Conservation (phyloP, 1,140 invertebrate genomes). For the Sarcophaga bullata region DNA sequence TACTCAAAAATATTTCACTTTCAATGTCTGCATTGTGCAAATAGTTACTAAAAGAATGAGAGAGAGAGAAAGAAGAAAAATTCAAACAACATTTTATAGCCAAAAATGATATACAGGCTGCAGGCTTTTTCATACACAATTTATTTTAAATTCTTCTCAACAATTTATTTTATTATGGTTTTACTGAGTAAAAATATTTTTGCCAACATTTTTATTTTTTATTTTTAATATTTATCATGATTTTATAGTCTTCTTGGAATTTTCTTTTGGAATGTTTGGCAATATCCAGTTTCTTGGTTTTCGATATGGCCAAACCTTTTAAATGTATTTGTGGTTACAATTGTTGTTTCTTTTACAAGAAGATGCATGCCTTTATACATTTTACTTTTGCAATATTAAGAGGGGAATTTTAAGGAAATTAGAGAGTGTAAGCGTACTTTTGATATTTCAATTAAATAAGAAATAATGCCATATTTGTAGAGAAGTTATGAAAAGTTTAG, state of each 20-base stretch:
- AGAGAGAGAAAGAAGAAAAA: too few species aligned
- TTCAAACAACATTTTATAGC: not conserved
- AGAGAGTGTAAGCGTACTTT: too few species aligned
- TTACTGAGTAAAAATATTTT: not conserved
- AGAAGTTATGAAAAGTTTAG: too few species aligned
- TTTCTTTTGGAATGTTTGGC: not conserved
- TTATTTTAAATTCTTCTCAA: not conserved
- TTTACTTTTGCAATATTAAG: too few species aligned
- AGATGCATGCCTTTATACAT: not conserved
- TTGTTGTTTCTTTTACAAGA: not conserved
- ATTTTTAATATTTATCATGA: not conserved
- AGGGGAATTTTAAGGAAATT: too few species aligned
- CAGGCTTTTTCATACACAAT: constrained; percentile 9
- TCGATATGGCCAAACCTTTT: not conserved
- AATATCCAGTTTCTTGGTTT: not conserved
- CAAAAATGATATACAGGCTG: not conserved
- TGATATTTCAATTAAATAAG: too few species aligned
- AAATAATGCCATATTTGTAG: too few species aligned
- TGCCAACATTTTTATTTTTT: not conserved
- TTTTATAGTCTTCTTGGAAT: not conserved
- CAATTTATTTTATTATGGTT: constrained; percentile 11
- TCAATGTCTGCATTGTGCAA: constrained; percentile 9
- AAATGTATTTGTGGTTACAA: not conserved
- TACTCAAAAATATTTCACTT: not conserved
- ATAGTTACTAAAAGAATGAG: not conserved